phyloP scores from a whole-genome alignment of 35 echinoderm and acorn worm genomes.

The Ophioderma brevispina region DNA sequence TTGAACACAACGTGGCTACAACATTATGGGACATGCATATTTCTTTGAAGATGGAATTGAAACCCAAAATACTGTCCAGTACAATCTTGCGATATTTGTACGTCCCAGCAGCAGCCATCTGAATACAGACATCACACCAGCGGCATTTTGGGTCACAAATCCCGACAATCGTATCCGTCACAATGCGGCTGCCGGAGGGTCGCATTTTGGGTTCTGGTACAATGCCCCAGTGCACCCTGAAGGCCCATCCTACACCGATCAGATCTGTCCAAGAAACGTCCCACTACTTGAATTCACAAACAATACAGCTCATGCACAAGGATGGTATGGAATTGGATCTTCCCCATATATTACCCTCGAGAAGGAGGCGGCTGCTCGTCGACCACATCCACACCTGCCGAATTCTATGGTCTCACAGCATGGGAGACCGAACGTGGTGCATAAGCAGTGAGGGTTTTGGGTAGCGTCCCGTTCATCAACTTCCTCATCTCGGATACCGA shows the following conservation, averaged over 20 bases:
- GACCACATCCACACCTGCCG: constrained; percentile 27
- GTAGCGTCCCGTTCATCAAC: constrained; percentile 79
- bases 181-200: constrained; percentile 94
- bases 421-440: constrained; percentile 93
- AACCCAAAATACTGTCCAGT: constrained; percentile 86
- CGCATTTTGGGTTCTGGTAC: constrained; percentile 99
- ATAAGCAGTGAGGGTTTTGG: constrained; percentile 70
- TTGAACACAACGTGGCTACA: constrained; percentile 96
- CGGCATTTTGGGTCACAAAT: constrained; percentile 97
- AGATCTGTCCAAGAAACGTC: constrained; percentile 82
- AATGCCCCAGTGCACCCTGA: constrained; percentile 66
- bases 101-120: constrained; percentile 83
- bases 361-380: constrained; percentile 50
- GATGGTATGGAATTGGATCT: constrained; percentile 99
- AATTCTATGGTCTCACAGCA: constrained; percentile 71
- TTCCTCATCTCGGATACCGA: constrained; percentile 84
- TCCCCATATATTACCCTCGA: constrained; percentile 77
- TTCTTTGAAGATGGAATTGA: constrained; percentile 99
- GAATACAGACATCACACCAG: constrained; percentile 93
- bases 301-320: constrained; percentile 83
- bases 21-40: constrained; percentile 97
- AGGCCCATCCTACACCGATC: constrained; percentile 83
- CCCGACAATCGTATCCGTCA: constrained; percentile 89
- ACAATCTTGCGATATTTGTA: constrained; percentile 94
- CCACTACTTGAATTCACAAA: constrained; percentile 86